These are phyloP conservation scores for Sphenodon punctatus DNA, from an alignment of 2,797 vertebrate genomes.

Conservation along the genomic window DNA sequence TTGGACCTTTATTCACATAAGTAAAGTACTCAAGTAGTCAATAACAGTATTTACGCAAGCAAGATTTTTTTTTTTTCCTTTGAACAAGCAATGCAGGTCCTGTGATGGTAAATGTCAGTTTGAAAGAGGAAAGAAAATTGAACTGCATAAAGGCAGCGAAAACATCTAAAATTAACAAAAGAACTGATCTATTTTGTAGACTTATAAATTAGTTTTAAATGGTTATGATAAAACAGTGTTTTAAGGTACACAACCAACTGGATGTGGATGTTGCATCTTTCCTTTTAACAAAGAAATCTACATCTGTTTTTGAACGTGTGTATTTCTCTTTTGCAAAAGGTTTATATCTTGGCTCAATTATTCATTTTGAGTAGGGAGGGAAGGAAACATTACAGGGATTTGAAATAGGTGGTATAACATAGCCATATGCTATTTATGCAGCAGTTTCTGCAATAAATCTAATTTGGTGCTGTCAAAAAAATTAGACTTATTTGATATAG, in stretches of 20 bases:
- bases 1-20: slow-evolving; percentile 35
- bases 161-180: not conserved
- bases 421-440: slow-evolving; percentile 83
- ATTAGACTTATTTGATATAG: slow-evolving; percentile 81
- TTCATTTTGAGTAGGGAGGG: slow-evolving; percentile 67
- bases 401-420: slow-evolving; percentile 81
- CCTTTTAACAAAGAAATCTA: slow-evolving; percentile 54
- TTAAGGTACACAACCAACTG: not conserved
- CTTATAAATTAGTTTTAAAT: slow-evolving; percentile 4
- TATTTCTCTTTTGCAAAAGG: slow-evolving; percentile 61
- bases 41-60: slow-evolving; percentile 25
- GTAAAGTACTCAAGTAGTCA: slow-evolving; percentile 7
- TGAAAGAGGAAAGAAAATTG: slow-evolving; percentile 29
- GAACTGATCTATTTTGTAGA: not conserved
- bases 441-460: slow-evolving; percentile 82
- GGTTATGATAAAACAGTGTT: not conserved
- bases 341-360: slow-evolving; percentile 76
- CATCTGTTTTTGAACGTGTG: slow-evolving; percentile 69
- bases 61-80: slow-evolving; percentile 29
- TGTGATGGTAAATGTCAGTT: not conserved
- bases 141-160: slow-evolving; percentile 18
- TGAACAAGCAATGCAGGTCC: slow-evolving; percentile 25
- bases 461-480: slow-evolving; percentile 81
- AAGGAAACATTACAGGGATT: slow-evolving; percentile 70
- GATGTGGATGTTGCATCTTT: not conserved